A percentile compares a stretch with the other conserved stretches of the same genome.
Conservation (phyloP, 1,140 invertebrate genomes). For the Plodia interpunctella region DNA sequence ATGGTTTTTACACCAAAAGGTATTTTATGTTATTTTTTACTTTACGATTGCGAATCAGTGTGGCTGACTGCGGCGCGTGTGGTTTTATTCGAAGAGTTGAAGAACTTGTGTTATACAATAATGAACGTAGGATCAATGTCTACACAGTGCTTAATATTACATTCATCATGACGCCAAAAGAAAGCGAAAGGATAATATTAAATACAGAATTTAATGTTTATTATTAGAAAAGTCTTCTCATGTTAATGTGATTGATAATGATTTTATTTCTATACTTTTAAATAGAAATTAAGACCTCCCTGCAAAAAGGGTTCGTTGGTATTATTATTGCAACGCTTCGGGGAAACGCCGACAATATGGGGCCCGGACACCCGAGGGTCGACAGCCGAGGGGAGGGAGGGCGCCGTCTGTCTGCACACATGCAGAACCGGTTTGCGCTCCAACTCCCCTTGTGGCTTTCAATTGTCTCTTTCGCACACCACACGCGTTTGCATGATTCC, state of each 20-base stretch:
- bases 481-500: constrained; percentile 61
- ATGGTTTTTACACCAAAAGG: constrained; percentile 77
- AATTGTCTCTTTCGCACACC: constrained; percentile 58
- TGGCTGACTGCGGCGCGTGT: constrained; percentile 68
- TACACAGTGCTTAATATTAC: too few species aligned
- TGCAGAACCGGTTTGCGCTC: constrained; percentile 74
- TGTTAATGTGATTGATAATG: background rate
- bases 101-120: background rate
- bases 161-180: constrained; percentile 7
- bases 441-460: constrained; percentile 64
- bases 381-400: constrained; percentile 63
- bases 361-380: constrained; percentile 66
- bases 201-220: background rate
- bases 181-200: constrained; percentile 27
- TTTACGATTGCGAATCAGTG: constrained; percentile 63
- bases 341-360: constrained; percentile 65
- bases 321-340: constrained; percentile 71
- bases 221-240: background rate
- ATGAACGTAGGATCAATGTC: background rate
- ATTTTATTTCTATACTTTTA: constrained; percentile 11
- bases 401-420: constrained; percentile 73
- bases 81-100: constrained; percentile 38
- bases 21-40: constrained; percentile 76
- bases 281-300: constrained; percentile 13
- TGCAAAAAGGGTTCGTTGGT: constrained; percentile 38